Base-by-base conservation (phyloP, 2,888 invertebrate species). In the Standfussiana lucernea region DNA sequence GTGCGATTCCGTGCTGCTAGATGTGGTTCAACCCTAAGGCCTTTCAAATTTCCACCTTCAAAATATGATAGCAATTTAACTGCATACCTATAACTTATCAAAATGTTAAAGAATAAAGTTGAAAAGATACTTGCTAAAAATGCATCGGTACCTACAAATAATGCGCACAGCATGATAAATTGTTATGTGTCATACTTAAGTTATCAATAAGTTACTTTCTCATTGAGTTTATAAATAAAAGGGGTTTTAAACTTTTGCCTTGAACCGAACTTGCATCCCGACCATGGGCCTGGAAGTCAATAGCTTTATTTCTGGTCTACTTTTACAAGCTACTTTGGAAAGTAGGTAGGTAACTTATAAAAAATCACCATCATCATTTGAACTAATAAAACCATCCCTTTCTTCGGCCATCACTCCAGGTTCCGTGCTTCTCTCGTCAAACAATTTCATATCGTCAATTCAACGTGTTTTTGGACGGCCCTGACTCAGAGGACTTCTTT, bases 181-280 rank as follows among this genome's bases (percentile, higher is more conserved):
- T 11, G 24, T 37, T 24, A 37, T 15, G 40, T 40, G 18, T 65
- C 68, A 40, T 24, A 28, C 7, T 45, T 40, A 1, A 50, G 32
- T 66, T 75, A 42, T 75, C 67, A 50, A 42, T 75, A 56, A 45
- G 13, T 45, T 18, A 35, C 10, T 32, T 59, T 32, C 18, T 32
- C 4, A 69, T 77, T 28, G 18, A 21, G 37, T 64, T 40, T 70
- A 70, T 70, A 56, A 77, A 64, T 69, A 45, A 45, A 70, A 61
- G 37, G 37, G 24, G n/a, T 32, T 77, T 69, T 77, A 15, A n/a
- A 77, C 53, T 59, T 21, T 70, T 70, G 15, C 70, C 77, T 77
- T 77, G 77, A 77, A 78, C 56, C 15, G 32, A 45, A 53, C 18
- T 40, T 45, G 35, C n/a, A 13, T 13, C 11, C 45, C 10, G 24